Evolutionary conservation across 1,140 invertebrate genomes (phyloP), one percentile per base, ranked within the genome.

Genomic region (Limonius californicus): DNA sequence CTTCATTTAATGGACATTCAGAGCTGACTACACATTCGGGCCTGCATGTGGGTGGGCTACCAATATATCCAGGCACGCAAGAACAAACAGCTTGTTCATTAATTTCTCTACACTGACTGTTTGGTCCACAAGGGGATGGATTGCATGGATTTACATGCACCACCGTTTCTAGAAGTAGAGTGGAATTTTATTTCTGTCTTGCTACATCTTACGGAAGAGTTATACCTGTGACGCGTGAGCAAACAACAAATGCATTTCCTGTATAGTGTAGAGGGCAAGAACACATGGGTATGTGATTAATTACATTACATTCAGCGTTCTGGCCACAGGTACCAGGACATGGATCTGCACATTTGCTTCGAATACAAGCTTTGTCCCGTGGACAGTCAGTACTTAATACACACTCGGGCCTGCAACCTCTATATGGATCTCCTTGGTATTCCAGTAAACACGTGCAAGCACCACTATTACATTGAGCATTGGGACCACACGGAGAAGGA

Each of bases 101-200:
- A 8, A 80, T 79, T 14, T 84, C 82, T 56, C 83, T 79, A 68
- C 90, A 92, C 69, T 87, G 77, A 15, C 87, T 85, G 70, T 92
- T 90, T 0, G 87, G 82, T 8, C 90, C 90, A 70, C 90, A 93
- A 0, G 90, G 89, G n/a, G 88, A 87, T 1, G 89, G 89, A 30
- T 83, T 78, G 70, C 91, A 93, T 0, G 88, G 87, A 66, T 88
- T 27, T 27, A 27, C 23, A 27, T 27, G 3, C 3, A 27, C 23
- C 3, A 27, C 77, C 69, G 23, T 3, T 27, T 27, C 23, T 27
- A 27, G 3, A 27, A 27, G n/a, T n/a, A n/a, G n/a, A n/a, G n/a
- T n/a, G n/a, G 32, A 35, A n/a, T 35, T 35, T 35, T n/a, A n/a
- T 8, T 35, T n/a, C n/a, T 8, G 32, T 35, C n/a, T n/a, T 35